These are phyloP conservation scores for Laticauda colubrina DNA, from an alignment of 2,113 vertebrate species.

Conservation along the genomic window DNA sequence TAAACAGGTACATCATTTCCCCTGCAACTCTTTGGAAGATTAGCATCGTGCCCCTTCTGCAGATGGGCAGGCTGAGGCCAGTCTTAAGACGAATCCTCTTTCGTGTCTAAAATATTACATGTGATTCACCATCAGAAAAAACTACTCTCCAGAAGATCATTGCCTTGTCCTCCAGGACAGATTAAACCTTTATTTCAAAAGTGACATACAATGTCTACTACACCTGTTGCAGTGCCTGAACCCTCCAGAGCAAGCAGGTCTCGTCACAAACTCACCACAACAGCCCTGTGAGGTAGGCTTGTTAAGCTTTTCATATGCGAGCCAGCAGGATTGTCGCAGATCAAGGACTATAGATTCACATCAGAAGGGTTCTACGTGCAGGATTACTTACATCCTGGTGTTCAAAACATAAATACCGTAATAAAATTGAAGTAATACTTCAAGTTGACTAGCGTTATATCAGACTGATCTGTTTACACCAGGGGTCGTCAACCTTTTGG, in stretches of 20 bases:
- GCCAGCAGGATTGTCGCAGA: not conserved
- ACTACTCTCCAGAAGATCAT: not conserved
- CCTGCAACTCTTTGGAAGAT: not conserved
- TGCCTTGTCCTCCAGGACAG: not conserved
- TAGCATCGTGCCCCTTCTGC: not conserved
- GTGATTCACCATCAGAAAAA: not conserved
- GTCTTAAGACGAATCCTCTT: not conserved
- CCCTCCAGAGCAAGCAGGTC: not conserved
- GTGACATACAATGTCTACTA: slow-evolving; percentile 65
- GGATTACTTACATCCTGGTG: not conserved
- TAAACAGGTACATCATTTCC: not conserved
- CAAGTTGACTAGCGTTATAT: not conserved
- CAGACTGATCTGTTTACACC: not conserved
- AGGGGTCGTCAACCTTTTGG: too few relatives aligned
- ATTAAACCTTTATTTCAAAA: not conserved
- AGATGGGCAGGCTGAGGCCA: not conserved
- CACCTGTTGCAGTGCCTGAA: not conserved
- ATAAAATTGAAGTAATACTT: not conserved
- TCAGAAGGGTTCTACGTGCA: not conserved
- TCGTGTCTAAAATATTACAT: not conserved
- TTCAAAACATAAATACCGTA: not conserved
- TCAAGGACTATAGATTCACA: not conserved
- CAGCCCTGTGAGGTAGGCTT: too few relatives aligned
- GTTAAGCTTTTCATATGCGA: not conserved
- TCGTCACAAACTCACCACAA: not conserved